Conservation (phyloP, 2,113 vertebrate genomes). For the Tapirus terrestris region DNA sequence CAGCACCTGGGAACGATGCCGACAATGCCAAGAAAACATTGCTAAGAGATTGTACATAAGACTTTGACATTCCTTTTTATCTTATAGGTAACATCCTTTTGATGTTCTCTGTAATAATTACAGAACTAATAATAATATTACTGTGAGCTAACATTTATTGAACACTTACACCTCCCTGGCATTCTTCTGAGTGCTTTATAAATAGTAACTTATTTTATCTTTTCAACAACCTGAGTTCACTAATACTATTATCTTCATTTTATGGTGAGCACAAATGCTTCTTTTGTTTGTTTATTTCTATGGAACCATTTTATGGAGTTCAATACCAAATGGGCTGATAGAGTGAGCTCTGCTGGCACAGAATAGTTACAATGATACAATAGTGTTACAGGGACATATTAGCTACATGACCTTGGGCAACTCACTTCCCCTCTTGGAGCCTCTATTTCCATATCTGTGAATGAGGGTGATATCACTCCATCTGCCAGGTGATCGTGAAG, state of each 20-base stretch:
- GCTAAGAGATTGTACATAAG: neutral
- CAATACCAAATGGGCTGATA: neutral
- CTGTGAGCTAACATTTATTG: neutral
- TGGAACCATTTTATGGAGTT: neutral
- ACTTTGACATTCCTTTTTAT: neutral
- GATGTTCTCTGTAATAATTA: neutral
- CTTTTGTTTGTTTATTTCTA: neutral
- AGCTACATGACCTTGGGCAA: neutral
- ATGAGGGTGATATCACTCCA: rapidly evolving
- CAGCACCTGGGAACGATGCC: neutral
- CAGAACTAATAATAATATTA: neutral
- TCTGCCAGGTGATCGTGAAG: neutral
- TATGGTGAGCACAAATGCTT: neutral
- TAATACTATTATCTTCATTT: neutral
- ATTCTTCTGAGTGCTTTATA: neutral
- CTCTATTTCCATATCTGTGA: neutral
- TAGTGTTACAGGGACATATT: neutral
- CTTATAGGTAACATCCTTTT: too few species aligned
- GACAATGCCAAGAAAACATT: neutral
- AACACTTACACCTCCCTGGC: too few species aligned
- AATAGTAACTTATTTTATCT: neutral
- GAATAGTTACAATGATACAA: neutral
- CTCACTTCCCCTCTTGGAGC: neutral
- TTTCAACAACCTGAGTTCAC: neutral
- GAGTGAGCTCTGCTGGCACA: neutral